Conservation (phyloP, 2,888 invertebrate species). For the Zelleria hepariella region DNA sequence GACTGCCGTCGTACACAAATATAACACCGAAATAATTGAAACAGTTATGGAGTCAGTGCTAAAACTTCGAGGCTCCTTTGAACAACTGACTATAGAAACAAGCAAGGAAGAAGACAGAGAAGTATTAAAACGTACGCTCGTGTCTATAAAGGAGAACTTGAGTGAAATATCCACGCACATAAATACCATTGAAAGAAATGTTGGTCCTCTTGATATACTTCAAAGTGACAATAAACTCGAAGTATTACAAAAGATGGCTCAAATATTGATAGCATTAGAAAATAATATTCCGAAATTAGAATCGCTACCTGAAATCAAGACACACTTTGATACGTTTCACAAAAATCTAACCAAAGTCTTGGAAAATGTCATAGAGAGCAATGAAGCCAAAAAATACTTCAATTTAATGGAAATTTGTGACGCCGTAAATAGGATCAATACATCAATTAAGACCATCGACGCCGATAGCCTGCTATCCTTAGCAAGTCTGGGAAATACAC, state of each 20-base stretch:
- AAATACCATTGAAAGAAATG: conserved; percentile 32
- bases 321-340: conserved; percentile 47
- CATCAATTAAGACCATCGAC: conserved; percentile 40
- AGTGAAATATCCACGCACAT: conserved; percentile 45
- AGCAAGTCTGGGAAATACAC: conserved; percentile 44
- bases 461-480: conserved; percentile 34
- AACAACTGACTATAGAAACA: conserved; percentile 46
- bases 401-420: conserved; percentile 51
- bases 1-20: conserved; percentile 36
- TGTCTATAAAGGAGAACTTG: conserved; percentile 43
- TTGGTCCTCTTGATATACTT: conserved; percentile 50
- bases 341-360: conserved; percentile 69
- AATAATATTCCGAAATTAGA: conserved; percentile 47
- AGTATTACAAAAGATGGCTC: conserved; percentile 58
- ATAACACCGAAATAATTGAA: conserved; percentile 75
- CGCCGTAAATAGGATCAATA: conserved; percentile 45
- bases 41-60: conserved; percentile 75
- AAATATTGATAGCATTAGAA: conserved; percentile 54
- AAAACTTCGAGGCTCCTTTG: conserved; percentile 73
- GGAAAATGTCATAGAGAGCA: conserved; percentile 69
- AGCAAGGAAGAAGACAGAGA: conserved; percentile 30
- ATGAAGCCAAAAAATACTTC: conserved; percentile 53
- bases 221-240: conserved; percentile 58
- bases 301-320: conserved; percentile 32
- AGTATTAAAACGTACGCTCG: conserved; percentile 39